Conservation (phyloP, 2,797 vertebrate genomes). For the Momotus momota region DNA sequence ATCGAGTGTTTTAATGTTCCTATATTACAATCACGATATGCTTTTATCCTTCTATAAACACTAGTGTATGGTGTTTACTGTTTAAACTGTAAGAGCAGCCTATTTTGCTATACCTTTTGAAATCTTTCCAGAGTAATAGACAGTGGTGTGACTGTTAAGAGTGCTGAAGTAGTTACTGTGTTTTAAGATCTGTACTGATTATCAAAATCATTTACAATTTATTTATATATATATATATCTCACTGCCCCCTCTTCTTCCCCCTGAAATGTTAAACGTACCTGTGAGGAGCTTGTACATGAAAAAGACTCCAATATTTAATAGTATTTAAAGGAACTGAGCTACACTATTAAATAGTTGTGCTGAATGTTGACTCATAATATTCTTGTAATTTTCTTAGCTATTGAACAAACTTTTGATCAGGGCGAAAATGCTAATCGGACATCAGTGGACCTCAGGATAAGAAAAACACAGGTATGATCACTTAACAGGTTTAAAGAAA, state of each 20-base stretch:
- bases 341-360: neutral
- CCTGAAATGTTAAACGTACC: neutral
- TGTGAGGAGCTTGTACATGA: neutral
- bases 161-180: neutral
- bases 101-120: neutral
- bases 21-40: neutral
- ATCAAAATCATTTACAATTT: neutral
- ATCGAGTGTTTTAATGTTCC: neutral
- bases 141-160: neutral
- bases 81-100: neutral
- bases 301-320: neutral
- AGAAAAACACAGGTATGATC: constrained; percentile 91
- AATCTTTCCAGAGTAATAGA: neutral
- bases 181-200: neutral
- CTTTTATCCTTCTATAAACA: neutral
- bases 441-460: constrained; percentile 90
- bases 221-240: neutral
- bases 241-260: neutral
- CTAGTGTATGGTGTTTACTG: neutral
- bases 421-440: constrained; percentile 82
- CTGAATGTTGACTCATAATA: neutral
- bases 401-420: constrained; percentile 89
- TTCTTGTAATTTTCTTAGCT: constrained; percentile 73
- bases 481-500: no score
- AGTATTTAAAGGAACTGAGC: neutral